Base-by-base conservation (phyloP, 2,888 invertebrate species). In the Rutpela maculata region DNA sequence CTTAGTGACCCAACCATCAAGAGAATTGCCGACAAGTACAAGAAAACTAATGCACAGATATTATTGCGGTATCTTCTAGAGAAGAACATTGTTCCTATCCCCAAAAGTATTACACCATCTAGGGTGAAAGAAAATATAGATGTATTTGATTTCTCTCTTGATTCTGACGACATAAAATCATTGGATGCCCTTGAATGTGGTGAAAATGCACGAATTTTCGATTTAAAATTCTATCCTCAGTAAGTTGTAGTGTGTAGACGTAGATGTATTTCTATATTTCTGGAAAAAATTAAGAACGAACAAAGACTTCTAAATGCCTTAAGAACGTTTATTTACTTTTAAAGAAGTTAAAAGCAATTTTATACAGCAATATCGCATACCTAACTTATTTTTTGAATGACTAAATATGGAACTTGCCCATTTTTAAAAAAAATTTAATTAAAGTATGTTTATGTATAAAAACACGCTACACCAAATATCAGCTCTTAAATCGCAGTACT, bases 41-140 rank as follows among this genome's bases (percentile, higher is more conserved):
- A 89, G 0, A 95, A 95, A 86, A 92, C 94, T 0, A 91, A 95
- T 0, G 96, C 95, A 2, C 96, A 97, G 89, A 87, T 93, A n/a
- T 89, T 95, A 65, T 89, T 97, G 0, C 92, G 95, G 63, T 93
- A 93, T 89, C 90, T 93, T 18, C 84, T 95, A 12, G 95, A 97
- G 87, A 92, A 92, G 57, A 94, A 93, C 12, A 89, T 96, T 38
- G 92, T 92, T 6, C 93, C 93, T 55, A 96, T 97, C 84, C 96
- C 97, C 7, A 97, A 97, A 88, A 96, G 96, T 88, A 94, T 94
- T 6, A 94, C 94, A 87, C 90, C 93, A 0, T 86, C 89, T 1
- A 92, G 96, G 80, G 93, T 97, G 26, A 91, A 92, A 86, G 92
- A 95, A 90, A 97, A 97, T 86, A 92, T 95, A 66, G 90, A 94